Evolutionary conservation across 2,797 vertebrate genomes (phyloP).

Genomic region (Ctenopoma kingsleyae): DNA sequence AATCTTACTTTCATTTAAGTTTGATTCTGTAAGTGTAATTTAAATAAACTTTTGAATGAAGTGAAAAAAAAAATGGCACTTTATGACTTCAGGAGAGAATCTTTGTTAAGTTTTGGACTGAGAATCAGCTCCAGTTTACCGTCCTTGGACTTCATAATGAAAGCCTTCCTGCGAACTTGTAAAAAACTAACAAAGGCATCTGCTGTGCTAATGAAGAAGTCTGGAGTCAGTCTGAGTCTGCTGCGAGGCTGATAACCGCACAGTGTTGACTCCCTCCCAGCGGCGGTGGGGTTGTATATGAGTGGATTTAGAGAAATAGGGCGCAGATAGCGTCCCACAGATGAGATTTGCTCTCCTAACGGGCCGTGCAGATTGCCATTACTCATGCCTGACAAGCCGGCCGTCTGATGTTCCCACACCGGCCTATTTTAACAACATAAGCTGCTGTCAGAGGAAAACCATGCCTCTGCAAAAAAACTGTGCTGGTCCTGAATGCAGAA

Average conservation of each 20-base stretch:
- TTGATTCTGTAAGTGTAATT: no score
- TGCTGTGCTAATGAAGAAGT: constrained; percentile 35
- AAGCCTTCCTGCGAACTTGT: constrained; percentile 20
- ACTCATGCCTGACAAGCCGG: constrained; percentile 80
- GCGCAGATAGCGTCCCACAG: constrained; percentile 68
- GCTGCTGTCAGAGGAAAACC: constrained; percentile 60
- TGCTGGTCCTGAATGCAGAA: constrained; percentile 49
- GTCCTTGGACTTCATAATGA: constrained; percentile 1
- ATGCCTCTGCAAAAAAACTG: constrained; percentile 35
- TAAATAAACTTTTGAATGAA: no score
- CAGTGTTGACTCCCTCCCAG: constrained; percentile 28
- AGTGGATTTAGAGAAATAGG: constrained; percentile 72
- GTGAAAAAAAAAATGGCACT: no score
- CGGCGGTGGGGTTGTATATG: constrained; percentile 42
- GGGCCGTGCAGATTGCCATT: constrained; percentile 77
- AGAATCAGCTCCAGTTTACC: neutral
- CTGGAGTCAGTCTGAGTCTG: constrained; percentile 25
- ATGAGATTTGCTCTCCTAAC: constrained; percentile 77
- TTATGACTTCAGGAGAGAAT: no score
- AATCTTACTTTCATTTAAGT: no score
- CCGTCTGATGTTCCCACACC: constrained; percentile 76
- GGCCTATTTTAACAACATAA: constrained; percentile 81
- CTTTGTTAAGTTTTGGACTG: no score
- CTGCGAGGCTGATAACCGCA: constrained; percentile 26
- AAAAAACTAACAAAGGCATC: constrained; percentile 11